Conservation (phyloP, 2,113 vertebrate genomes). For the Polypterus bichir region DNA sequence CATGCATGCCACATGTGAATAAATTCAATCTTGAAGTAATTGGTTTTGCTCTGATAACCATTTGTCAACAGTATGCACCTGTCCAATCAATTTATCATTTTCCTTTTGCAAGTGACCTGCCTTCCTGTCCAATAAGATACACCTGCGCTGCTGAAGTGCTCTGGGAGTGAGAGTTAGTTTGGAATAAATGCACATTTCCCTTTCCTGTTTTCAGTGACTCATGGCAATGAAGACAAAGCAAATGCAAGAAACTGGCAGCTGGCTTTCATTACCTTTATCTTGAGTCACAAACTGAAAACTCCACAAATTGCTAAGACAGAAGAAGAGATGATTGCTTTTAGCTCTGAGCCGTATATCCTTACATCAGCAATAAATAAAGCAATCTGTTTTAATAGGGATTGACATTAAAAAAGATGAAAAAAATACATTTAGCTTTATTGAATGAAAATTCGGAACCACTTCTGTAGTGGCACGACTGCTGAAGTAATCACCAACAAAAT, state of each 20-base stretch:
- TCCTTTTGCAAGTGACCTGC: conserved; percentile 24
- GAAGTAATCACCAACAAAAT: too few relatives aligned
- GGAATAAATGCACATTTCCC: conserved; percentile 31
- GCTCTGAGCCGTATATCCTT: too few relatives aligned
- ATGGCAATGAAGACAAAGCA: conserved; percentile 30
- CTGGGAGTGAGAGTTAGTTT: conserved; percentile 30
- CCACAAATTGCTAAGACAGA: too few relatives aligned
- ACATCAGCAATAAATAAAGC: too few relatives aligned
- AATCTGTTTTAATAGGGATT: too few relatives aligned
- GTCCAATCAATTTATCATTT: conserved; percentile 20
- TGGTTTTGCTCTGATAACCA: neutral
- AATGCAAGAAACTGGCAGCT: conserved; percentile 33
- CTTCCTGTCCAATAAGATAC: conserved; percentile 33
- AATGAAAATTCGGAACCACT: too few relatives aligned
- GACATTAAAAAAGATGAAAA: too few relatives aligned
- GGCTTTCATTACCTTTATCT: conserved; percentile 34
- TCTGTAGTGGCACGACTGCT: too few relatives aligned
- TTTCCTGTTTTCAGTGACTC: conserved; percentile 39
- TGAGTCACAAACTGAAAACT: neutral
- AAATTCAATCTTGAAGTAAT: conserved; percentile 17
- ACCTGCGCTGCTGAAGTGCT: conserved; percentile 27
- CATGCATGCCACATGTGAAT: conserved; percentile 9
- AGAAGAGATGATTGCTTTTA: too few relatives aligned
- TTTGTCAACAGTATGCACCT: conserved; percentile 14
- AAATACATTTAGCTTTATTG: too few relatives aligned